A percentile compares a stretch with the other conserved stretches of the same genome.
These are phyloP conservation scores for Sebastes reedi DNA, from an alignment of 2,797 vertebrate species.

Conservation along the genomic window DNA sequence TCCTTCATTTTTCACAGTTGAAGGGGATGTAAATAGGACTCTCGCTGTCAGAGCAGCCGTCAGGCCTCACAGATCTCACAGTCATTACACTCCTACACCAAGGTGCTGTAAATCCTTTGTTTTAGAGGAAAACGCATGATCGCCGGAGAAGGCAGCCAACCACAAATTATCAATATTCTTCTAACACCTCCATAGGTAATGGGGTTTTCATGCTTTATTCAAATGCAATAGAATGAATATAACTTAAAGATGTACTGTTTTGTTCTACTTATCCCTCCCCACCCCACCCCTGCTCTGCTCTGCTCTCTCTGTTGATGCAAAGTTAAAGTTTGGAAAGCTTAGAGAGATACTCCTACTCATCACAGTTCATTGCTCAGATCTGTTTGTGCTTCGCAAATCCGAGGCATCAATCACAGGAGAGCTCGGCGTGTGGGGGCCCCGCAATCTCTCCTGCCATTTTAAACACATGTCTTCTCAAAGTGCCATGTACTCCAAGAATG, in stretches of 20 bases:
- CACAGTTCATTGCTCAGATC: conserved; percentile 81
- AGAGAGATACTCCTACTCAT: conserved; percentile 77
- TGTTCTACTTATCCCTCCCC: conserved; percentile 7
- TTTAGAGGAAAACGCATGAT: conserved; percentile 74
- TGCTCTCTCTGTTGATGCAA: conserved; percentile 57
- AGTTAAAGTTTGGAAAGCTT: conserved; percentile 72
- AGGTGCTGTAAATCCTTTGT: conserved; percentile 76
- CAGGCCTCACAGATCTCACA: conserved; percentile 67
- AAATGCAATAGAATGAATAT: conserved; percentile 28
- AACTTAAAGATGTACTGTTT: conserved; percentile 37
- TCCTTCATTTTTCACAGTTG: conserved; percentile 75
- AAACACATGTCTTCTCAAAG: conserved; percentile 75
- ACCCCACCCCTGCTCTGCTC: not conserved
- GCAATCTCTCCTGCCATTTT: conserved; percentile 75
- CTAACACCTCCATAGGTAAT: conserved; percentile 6
- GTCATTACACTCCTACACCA: conserved; percentile 69
- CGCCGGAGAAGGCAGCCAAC: conserved; percentile 56
- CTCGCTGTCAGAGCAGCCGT: conserved; percentile 68
- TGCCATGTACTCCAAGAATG: conserved; percentile 67
- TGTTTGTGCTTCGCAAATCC: conserved; percentile 84
- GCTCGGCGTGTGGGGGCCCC: conserved; percentile 65
- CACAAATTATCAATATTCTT: conserved; percentile 63
- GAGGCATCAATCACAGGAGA: conserved; percentile 76
- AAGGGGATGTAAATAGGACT: conserved; percentile 68
- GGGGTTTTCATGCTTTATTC: not conserved